Evolutionary conservation across 2,797 vertebrate genomes (phyloP).

Genomic region (Columba guinea): DNA sequence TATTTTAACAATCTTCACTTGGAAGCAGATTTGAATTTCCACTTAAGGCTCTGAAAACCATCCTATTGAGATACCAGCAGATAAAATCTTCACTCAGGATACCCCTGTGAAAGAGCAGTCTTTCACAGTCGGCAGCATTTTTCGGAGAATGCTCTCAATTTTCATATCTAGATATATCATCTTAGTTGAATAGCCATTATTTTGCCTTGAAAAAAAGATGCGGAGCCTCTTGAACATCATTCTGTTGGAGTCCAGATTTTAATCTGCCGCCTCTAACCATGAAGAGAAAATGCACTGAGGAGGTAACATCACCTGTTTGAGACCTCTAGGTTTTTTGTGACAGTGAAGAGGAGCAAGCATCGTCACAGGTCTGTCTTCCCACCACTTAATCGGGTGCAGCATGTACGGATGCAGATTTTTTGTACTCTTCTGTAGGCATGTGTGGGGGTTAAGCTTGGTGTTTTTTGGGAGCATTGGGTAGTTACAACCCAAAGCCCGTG

Average conservation of each 20-base stretch:
- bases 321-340: background rate
- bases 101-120: constrained; percentile 66
- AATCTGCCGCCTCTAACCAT: constrained; percentile 54
- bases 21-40: constrained; percentile 69
- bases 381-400: fast-evolving
- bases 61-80: constrained; percentile 63
- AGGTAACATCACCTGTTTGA: constrained; percentile 1
- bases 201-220: constrained; percentile 66
- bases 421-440: fast-evolving
- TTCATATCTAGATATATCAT: constrained; percentile 72
- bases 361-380: background rate
- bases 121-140: constrained; percentile 66
- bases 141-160: constrained; percentile 70
- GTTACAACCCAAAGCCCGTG: background rate
- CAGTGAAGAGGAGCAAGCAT: background rate
- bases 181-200: constrained; percentile 73
- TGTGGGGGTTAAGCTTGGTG: background rate
- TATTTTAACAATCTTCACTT: constrained; percentile 65
- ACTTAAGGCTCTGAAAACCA: constrained; percentile 65
- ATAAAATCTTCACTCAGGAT: constrained; percentile 71
- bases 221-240: constrained; percentile 59
- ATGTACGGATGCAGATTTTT: fast-evolving
- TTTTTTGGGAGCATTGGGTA: background rate
- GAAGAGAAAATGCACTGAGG: constrained; percentile 23
- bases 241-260: constrained; percentile 63